Evolutionary conservation across 2,797 vertebrate species (phyloP), one percentile per base, ranked within the genome.

Genomic region (Nothura maculosa): DNA sequence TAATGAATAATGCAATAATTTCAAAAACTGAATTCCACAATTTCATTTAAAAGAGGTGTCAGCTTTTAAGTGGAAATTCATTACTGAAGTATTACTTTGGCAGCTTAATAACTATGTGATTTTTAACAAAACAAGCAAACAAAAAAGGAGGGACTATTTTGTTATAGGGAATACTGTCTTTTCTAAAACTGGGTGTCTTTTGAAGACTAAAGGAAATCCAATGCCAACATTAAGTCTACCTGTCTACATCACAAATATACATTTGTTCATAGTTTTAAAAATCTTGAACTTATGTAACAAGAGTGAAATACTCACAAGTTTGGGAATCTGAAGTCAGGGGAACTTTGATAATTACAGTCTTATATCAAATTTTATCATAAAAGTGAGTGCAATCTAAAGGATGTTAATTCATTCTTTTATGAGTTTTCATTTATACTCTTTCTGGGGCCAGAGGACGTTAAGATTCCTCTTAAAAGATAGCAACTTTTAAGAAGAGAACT

Each of bases 11-110:
- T 22, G 55, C 3, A 47, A 76, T 58, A 14, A 2, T 15, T 72
- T 79, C 75, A 22, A 47, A 47, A 47, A 47, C 10, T 22, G 12
- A 48, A 24, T 48, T 48, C 47, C 47, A 48, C 22, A 48, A 48
- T 48, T 48, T 48, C 47, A 48, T 24, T 12, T 48, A 48, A 48
- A 93, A 93, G 60, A 93, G 60, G 72, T 50, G 60, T 81, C 72
- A 88, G 10, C 47, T 30, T 96, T 89, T 87, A 90, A 69, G 63
- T 58, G 30, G 43, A 50, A 66, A 81, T 92, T 81, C 38, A 47
- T 77, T 87, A 76, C 5, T 54, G 17, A 42, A 38, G 12, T 12
- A 38, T 38, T 38, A 38, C 79, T 88, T 67, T 28, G 73, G 25
- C n/a, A 64, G 9, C 58, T 81, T 80, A 57, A 60, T 60, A 76